Conservation (phyloP, 2,888 invertebrate genomes). For the Leptinotarsa haldemani region DNA sequence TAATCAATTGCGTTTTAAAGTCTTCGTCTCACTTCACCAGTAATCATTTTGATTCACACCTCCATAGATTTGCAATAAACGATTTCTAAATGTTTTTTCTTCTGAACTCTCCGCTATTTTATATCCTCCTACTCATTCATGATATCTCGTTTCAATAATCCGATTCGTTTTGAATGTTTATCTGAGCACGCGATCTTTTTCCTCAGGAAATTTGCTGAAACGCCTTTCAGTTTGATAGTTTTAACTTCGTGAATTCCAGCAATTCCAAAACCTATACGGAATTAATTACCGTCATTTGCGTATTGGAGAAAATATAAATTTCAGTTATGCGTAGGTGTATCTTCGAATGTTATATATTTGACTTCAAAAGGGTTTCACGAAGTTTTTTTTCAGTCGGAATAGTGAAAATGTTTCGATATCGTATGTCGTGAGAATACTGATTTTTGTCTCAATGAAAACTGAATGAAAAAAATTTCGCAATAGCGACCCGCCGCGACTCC, state of each 20-base stretch:
- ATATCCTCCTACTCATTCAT: slow-evolving; percentile 9
- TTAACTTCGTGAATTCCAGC: too few relatives aligned
- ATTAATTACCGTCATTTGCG: background rate
- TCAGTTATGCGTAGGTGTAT: background rate
- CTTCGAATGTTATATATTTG: background rate
- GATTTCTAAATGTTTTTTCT: background rate
- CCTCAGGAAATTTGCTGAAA: too few relatives aligned
- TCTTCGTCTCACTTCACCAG: slow-evolving; percentile 1
- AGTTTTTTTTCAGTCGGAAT: too few relatives aligned
- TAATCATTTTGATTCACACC: background rate
- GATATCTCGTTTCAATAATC: slow-evolving; percentile 8
- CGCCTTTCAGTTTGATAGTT: too few relatives aligned
- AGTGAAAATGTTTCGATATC: too few relatives aligned
- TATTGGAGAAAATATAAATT: background rate
- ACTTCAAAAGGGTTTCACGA: too few relatives aligned
- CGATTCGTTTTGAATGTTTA: slow-evolving; percentile 3
- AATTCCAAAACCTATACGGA: background rate
- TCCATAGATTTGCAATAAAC: background rate
- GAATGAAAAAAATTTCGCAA: too few relatives aligned
- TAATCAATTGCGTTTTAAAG: background rate
- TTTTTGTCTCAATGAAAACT: too few relatives aligned
- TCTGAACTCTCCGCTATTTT: background rate
- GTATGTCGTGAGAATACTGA: too few relatives aligned
- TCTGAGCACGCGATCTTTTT: background rate
- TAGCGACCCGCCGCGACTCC: too few relatives aligned